A percentile compares a stretch with the other conserved stretches of the same genome.
Conservation (phyloP, 2,888 invertebrate genomes). For the Merodon equestris region DNA sequence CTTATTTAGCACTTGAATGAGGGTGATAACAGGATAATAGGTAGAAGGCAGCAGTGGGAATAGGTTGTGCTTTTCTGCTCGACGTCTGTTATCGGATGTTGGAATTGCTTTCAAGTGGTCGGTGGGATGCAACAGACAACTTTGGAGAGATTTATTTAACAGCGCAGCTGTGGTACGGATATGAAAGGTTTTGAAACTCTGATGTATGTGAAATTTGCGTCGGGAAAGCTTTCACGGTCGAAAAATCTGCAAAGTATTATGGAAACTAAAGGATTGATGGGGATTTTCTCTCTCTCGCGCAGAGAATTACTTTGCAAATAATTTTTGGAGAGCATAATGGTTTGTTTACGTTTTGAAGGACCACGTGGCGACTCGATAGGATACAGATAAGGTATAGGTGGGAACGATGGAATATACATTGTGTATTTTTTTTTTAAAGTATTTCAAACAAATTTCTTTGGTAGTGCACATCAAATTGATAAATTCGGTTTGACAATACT, state of each 20-base stretch:
- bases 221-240: too few relatives aligned
- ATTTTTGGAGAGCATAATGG: not conserved
- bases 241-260: slow-evolving; percentile 43
- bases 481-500: too few relatives aligned
- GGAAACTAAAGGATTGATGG: not conserved
- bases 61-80: slow-evolving; percentile 36
- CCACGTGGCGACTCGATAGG: slow-evolving; percentile 35
- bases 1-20: slow-evolving; percentile 43
- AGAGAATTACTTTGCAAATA: too few relatives aligned
- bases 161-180: slow-evolving; percentile 16
- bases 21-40: slow-evolving; percentile 33
- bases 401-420: too few relatives aligned
- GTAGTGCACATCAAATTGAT: too few relatives aligned
- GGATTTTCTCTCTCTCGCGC: slow-evolving; percentile 14
- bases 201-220: slow-evolving; percentile 7
- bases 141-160: slow-evolving; percentile 46
- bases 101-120: slow-evolving; percentile 3
- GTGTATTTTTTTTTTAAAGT: too few relatives aligned
- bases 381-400: too few relatives aligned
- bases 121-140: slow-evolving; percentile 47
- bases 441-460: too few relatives aligned
- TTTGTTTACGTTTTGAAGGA: slow-evolving; percentile 57
- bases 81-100: slow-evolving; percentile 24
- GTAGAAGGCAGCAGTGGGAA: not conserved
- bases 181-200: slow-evolving; percentile 29